phyloP scores from a whole-genome alignment of 2,888 invertebrate genomes.

The Eupithecia vulgata region DNA sequence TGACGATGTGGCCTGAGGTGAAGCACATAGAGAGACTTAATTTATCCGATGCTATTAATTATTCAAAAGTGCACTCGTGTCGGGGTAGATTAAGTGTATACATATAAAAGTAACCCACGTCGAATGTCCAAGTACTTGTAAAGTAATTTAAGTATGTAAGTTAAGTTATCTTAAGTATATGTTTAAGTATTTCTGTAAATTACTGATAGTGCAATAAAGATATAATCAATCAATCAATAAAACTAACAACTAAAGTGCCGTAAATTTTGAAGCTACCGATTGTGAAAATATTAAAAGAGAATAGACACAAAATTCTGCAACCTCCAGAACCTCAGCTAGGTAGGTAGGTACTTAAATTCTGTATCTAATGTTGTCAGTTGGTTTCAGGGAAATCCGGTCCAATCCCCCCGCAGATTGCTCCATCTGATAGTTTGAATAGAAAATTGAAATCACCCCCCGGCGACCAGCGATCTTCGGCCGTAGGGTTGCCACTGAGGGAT shows the following conservation, averaged over 20 bases:
- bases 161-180: no score
- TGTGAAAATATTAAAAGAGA: not conserved
- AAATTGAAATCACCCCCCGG: conserved; percentile 50
- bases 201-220: no score
- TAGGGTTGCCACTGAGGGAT: conserved; percentile 42
- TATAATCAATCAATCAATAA: no score
- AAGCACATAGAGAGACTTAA: no score
- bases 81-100: no score
- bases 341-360: not conserved
- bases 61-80: no score
- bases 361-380: conserved; percentile 9
- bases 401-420: conserved; percentile 39
- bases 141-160: no score
- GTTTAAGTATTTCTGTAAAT: no score
- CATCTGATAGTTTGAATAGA: conserved; percentile 53
- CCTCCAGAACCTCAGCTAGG: conserved; percentile 1
- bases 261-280: not conserved
- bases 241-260: not conserved
- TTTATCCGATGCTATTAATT: no score
- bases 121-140: no score
- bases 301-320: not conserved
- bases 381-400: conserved; percentile 22
- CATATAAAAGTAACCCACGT: no score
- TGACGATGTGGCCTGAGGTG: no score
- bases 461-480: conserved; percentile 37